Evolutionary conservation across 2,113 vertebrate species (phyloP), one percentile per base, ranked within the genome.

Genomic region (Ochotona princeps): DNA sequence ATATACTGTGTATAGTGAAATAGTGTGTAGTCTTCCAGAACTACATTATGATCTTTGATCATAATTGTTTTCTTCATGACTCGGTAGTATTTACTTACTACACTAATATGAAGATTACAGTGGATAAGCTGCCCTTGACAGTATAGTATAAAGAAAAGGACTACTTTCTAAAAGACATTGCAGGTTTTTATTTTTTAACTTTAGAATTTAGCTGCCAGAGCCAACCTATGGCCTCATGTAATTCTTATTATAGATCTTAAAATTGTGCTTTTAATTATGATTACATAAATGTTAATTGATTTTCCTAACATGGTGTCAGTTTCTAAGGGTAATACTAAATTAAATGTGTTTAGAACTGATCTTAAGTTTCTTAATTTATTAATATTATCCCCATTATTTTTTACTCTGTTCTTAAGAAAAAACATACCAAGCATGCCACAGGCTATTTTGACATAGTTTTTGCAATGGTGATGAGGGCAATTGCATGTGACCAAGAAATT

Each of bases 1-100:
- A 89, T 95, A 94, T 95, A 92, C 86, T 93, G 83, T 96, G 95
- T 96, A 95, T 93, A 95, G 90, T 87, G 92, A 92, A 51, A 81
- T 44, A 38, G 47, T 92, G 70, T 94, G 92, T 95, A 87, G 94
- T 97, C 93, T 96, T 91, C 80, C 70, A 86, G 75, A 92, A 89
- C 83, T 94, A 92, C 93, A 72, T 91, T 88, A 94, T 95, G 89
- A 95, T 95, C 89, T 91, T 89, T 93, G 93, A 94, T 94, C 89
- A 70, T 70, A 78, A 32, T 44, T 94, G 89, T 87, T 83, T 89
- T 23, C 74, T 86, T 88, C 81, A 87, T 83, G 54, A 86, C 88
- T 93, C 85, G 90, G 51, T 80, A 94, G 87, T 96, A 38, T 83
- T 96, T 84, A 94, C 66, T 88, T 83, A 94, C 21, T 85, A 69